Evolutionary conservation across 23 tunicate species (phyloP).

Genomic region (Styela clava): DNA sequence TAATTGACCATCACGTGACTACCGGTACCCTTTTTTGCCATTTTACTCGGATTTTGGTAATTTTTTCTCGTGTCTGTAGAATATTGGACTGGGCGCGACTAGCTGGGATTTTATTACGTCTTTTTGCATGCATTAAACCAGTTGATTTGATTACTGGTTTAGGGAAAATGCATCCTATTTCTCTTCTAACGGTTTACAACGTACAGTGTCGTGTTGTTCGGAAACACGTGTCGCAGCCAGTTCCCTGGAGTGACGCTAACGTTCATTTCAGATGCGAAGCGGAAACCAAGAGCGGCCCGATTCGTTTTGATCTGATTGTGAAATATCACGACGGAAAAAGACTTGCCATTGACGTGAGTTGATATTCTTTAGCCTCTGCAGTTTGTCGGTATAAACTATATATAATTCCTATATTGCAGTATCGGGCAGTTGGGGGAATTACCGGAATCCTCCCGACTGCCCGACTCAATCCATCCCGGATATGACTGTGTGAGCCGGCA

Average conservation of each 20-base stretch:
- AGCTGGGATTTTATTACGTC: no score
- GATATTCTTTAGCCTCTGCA: background rate
- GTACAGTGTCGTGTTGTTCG: background rate
- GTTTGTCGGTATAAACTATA: no score
- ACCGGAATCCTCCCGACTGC: no score
- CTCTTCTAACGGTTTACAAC: background rate
- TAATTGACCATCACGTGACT: no score
- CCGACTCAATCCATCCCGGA: no score
- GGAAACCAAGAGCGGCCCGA: conserved; percentile 3
- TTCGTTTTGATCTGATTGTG: conserved; percentile 14
- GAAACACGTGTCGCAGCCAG: background rate
- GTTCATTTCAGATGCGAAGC: background rate
- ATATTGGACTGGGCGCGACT: no score
- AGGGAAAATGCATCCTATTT: background rate
- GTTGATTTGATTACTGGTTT: no score
- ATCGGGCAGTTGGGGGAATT: no score
- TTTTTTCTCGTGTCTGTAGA: background rate
- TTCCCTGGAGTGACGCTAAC: conserved; percentile 6
- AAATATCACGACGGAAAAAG: background rate
- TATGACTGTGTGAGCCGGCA: no score
- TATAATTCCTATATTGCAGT: no score
- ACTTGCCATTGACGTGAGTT: conserved; percentile 4
- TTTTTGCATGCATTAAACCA: background rate
- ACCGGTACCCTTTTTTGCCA: no score
- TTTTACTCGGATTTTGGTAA: no score